phyloP scores from a whole-genome alignment of 1,140 invertebrate genomes.

The fruit fly (Drosophila melanogaster) region Release_6_plus_ISO1_MT NT_033777.3:20943501-20944000 shows the following conservation, averaged over 20 bases:
- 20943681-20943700: no score
- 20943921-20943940: neutral
- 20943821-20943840: neutral
- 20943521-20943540: conserved; percentile 8
- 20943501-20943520: conserved; percentile 43
- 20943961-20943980: neutral
- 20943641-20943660: conserved; percentile 1
- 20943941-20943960: conserved; percentile 3
- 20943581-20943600: neutral
- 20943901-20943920: neutral
- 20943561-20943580: neutral
- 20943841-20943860: neutral
- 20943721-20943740: no score
- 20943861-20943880: conserved; percentile 26
- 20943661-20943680: neutral
- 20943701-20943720: no score
- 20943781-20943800: no score
- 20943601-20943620: neutral
- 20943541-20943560: no score
- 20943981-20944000: neutral
- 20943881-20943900: conserved; percentile 35
- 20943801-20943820: no score
- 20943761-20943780: no score
- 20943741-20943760: no score
- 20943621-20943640: neutral